These are phyloP conservation scores for Nesidiocoris tenuis DNA, from an alignment of 2,888 invertebrate genomes.

Conservation along the genomic window DNA sequence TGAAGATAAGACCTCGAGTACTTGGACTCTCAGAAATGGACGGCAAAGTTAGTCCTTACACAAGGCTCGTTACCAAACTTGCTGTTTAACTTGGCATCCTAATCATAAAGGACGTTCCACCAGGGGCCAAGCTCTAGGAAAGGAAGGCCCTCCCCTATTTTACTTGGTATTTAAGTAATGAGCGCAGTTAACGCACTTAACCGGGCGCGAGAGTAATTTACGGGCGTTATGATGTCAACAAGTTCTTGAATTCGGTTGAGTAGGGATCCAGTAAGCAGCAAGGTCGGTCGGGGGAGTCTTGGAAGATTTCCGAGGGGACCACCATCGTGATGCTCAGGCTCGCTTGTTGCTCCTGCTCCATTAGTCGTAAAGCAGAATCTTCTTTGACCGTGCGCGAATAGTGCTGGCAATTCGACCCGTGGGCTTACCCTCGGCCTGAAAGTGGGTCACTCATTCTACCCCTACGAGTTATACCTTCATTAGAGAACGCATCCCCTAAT, in stretches of 20 bases:
- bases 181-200: conserved; percentile 43
- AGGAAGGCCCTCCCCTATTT: conserved; percentile 29
- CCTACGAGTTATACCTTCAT: too few relatives aligned
- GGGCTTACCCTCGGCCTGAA: not conserved
- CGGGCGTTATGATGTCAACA: conserved; percentile 31
- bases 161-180: conserved; percentile 44
- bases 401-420: not conserved
- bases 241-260: conserved; percentile 24
- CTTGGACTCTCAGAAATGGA: conserved; percentile 28
- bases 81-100: conserved; percentile 29
- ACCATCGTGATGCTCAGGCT: not conserved
- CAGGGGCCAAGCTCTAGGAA: conserved; percentile 12
- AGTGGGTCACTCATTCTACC: too few relatives aligned
- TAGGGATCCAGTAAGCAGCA: not conserved
- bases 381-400: not conserved
- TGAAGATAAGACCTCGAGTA: conserved; percentile 21
- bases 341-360: not conserved
- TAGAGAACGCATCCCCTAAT: too few relatives aligned
- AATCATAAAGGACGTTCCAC: conserved; percentile 39
- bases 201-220: conserved; percentile 19
- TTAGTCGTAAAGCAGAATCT: not conserved
- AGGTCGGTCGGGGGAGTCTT: conserved; percentile 3
- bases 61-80: conserved; percentile 38
- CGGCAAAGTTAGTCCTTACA: conserved; percentile 22
- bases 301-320: not conserved